phyloP scores from a whole-genome alignment of 2,113 vertebrate species.

The Mirza zaza region DNA sequence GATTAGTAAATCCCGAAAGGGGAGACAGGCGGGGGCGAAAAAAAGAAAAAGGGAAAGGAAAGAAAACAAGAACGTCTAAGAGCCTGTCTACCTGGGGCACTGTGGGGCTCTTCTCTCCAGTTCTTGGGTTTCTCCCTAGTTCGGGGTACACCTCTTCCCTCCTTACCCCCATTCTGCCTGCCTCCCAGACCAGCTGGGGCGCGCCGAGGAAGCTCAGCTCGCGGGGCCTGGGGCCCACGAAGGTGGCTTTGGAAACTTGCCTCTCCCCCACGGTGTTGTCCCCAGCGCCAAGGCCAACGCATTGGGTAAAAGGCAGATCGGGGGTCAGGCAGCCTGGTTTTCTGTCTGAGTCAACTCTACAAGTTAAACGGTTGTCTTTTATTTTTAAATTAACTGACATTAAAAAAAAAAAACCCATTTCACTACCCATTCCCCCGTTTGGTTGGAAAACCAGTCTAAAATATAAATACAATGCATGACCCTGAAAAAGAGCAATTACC shows the following conservation, averaged over 20 bases:
- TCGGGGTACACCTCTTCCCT: neutral
- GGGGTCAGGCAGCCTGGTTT: neutral
- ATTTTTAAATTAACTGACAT: slow-evolving; percentile 35
- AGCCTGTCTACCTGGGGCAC: neutral
- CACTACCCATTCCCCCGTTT: neutral
- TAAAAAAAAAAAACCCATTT: neutral
- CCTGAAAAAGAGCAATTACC: slow-evolving; percentile 63
- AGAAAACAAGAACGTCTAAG: neutral
- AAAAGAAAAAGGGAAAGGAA: neutral
- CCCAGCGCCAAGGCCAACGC: neutral
- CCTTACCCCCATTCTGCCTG: neutral
- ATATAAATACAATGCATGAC: slow-evolving; percentile 54
- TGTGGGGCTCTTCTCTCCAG: neutral
- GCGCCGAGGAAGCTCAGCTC: neutral
- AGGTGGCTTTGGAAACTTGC: neutral
- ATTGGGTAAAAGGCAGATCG: neutral
- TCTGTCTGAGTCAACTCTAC: neutral
- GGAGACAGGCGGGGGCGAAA: neutral
- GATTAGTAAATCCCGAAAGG: neutral
- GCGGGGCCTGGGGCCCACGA: neutral
- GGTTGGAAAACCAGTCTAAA: slow-evolving; percentile 39
- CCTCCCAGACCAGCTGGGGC: neutral
- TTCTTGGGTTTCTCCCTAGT: neutral
- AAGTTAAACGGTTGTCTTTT: slow-evolving; percentile 38
- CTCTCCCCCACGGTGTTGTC: neutral